A percentile compares a stretch with the other conserved stretches of the same genome.
Conservation (phyloP, 2,888 invertebrate species). For the Cepaea hortensis region DNA sequence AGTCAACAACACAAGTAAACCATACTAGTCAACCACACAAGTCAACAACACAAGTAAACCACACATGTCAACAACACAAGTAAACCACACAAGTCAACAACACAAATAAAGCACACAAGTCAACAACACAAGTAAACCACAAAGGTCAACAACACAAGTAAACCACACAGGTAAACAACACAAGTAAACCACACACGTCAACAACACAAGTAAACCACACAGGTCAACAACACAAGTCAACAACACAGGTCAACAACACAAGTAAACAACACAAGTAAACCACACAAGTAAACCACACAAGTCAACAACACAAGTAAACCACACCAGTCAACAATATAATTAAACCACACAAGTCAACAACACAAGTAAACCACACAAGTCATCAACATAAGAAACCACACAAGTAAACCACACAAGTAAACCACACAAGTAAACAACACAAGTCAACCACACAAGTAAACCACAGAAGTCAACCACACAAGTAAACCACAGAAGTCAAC, state of each 20-base stretch:
- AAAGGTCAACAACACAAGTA: not conserved
- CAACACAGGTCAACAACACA: not conserved
- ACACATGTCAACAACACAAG: not conserved
- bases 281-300: not conserved
- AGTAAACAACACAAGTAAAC: not conserved
- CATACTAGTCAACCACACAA: not conserved
- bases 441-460: not conserved
- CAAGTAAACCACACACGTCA: too few relatives aligned
- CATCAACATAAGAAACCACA: too few relatives aligned
- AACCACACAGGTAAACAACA: not conserved
- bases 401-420: not conserved
- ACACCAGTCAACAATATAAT: not conserved
- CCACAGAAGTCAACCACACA: not conserved
- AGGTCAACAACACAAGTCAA: not conserved
- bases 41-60: not conserved
- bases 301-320: not conserved
- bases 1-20: not conserved
- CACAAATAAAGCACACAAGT: too few relatives aligned
- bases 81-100: too few relatives aligned
- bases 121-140: not conserved
- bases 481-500: not conserved
- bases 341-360: not conserved
- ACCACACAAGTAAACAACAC: not conserved
- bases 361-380: not conserved
- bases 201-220: not conserved